Evolutionary conservation across 2,113 vertebrate species (phyloP).

Genomic region (Manacus vitellinus): DNA sequence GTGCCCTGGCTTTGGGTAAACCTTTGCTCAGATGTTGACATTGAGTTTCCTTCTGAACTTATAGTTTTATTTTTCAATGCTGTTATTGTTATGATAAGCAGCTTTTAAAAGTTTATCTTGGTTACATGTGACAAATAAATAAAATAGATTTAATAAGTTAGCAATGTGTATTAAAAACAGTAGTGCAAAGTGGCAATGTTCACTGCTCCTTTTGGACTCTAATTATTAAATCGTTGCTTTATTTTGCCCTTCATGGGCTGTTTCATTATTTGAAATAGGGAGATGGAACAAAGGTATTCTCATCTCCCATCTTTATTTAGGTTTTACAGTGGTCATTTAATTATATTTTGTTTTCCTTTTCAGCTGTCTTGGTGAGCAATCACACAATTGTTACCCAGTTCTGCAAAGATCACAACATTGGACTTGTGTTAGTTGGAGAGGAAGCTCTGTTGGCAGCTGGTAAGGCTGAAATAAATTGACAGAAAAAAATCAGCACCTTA

Average conservation of each 20-base stretch:
- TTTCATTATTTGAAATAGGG: not conserved
- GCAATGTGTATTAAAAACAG: not conserved
- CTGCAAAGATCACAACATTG: slow-evolving; percentile 86
- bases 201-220: not conserved
- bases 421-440: slow-evolving; percentile 83
- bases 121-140: not conserved
- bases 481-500: not conserved
- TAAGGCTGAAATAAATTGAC: slow-evolving; percentile 33
- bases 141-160: not conserved
- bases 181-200: not conserved
- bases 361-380: slow-evolving; percentile 84
- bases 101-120: not conserved
- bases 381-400: slow-evolving; percentile 84
- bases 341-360: not conserved
- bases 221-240: not conserved
- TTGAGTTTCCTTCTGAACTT: not conserved
- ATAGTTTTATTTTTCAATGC: not conserved
- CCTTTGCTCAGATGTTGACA: not conserved
- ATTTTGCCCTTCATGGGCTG: not conserved
- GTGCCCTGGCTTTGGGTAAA: not conserved
- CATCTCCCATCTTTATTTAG: not conserved
- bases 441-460: slow-evolving; percentile 84
- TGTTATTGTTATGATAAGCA: not conserved
- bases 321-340: not conserved
- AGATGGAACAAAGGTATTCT: not conserved